A percentile compares a stretch with the other conserved stretches of the same genome.
Conservation (phyloP, 2,113 vertebrate genomes). For the Thermophis baileyi region DNA sequence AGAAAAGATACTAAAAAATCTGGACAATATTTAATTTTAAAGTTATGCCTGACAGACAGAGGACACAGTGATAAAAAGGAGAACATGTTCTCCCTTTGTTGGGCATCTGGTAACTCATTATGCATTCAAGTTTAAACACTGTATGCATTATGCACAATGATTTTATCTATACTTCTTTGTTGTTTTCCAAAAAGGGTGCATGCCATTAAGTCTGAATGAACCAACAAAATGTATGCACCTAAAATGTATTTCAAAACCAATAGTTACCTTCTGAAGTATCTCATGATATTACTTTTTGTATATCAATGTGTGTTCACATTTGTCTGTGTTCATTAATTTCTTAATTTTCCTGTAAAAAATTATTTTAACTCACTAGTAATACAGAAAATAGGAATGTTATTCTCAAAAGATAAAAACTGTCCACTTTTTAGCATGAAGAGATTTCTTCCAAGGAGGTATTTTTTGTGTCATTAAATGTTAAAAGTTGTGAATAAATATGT, state of each 20-base stretch:
- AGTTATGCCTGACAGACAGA: neutral
- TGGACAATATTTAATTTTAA: neutral
- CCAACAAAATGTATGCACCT: conserved; percentile 65
- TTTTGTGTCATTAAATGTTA: neutral
- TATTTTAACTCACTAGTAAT: conserved; percentile 21
- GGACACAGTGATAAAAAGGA: neutral
- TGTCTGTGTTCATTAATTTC: conserved; percentile 38
- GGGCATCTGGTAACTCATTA: neutral
- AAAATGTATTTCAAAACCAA: conserved; percentile 65
- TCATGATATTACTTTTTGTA: neutral
- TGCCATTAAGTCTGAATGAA: conserved; percentile 65
- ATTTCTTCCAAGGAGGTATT: conserved; percentile 29
- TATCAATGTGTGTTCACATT: neutral
- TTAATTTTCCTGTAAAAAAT: neutral
- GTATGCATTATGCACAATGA: conserved; percentile 30
- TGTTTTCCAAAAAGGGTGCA: conserved; percentile 32
- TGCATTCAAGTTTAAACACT: neutral
- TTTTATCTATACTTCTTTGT: conserved; percentile 41
- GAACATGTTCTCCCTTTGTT: neutral
- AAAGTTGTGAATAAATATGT: conserved; percentile 6
- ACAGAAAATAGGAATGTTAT: conserved; percentile 3
- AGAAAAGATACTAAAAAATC: neutral
- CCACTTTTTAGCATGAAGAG: conserved; percentile 24
- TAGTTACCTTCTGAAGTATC: conserved; percentile 60
- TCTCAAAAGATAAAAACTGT: conserved; percentile 31